Evolutionary conservation across 2,113 vertebrate species (phyloP), one percentile per base, ranked within the genome.

Genomic region (Grantiella picta): DNA sequence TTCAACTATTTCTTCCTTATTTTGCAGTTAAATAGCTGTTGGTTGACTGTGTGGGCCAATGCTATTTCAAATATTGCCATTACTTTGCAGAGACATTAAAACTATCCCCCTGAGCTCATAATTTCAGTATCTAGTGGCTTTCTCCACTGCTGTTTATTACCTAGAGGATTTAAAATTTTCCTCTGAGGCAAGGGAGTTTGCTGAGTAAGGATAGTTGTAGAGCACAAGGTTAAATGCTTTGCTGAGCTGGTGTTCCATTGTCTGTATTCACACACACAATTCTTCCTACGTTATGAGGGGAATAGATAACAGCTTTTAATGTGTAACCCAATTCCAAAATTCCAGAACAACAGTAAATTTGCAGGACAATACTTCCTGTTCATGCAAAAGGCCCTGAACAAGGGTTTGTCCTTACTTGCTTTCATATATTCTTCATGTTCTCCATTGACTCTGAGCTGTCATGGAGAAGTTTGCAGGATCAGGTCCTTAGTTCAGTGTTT

Each of bases 201-300:
- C 54, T 84, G 22, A 89, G 44, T 42, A 68, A 61, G 60, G 61
- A 10, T 10, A 36, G 35, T 38, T 87, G 45, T 40, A 61, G 12
- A 85, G 35, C 19, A 53, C 10, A 38, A 85, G 70, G 49, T 90
- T 91, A 95, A 93, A 90, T 57, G 33, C 6, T 59, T 93, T 73
- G 45, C 59, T 86, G 59, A 80, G 47, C 14, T 72, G 13, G 2
- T 85, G 7, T 60, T 79, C 19, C 9, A 28, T 17, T 64, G 17
- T 4, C 17, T 56, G 0, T 35, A 5, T 17, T 21, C 25, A 33
- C 4, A 27, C 8, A 24, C 7, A 56, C 16, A 70, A 11, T 44
- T 56, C n/a, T 75, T 83, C 13, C 31, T 36, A 12, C n/a, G 19
- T 53, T 89, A 60, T 49, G 40, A 69, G 40, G 40, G 35, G 33